Conservation (phyloP, 2,113 vertebrate species). For the Otocyon megalotis region DNA sequence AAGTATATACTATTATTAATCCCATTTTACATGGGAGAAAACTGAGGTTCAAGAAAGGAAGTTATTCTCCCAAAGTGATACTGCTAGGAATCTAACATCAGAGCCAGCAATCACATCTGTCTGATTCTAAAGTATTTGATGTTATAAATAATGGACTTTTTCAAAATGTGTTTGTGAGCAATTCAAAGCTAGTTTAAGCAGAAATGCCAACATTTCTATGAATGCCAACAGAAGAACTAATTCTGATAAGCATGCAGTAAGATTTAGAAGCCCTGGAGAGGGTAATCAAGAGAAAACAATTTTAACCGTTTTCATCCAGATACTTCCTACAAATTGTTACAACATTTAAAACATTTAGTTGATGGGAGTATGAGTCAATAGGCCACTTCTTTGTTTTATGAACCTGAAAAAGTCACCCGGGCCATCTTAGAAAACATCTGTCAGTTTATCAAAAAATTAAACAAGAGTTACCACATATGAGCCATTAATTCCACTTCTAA, state of each 20-base stretch:
- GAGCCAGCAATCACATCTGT: background rate
- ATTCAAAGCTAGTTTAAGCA: constrained; percentile 9
- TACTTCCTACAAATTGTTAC: background rate
- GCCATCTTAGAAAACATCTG: background rate
- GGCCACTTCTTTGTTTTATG: background rate
- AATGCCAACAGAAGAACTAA: background rate
- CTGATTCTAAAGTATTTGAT: background rate
- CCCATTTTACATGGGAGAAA: constrained; percentile 29
- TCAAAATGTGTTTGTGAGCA: background rate
- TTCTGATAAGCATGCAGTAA: background rate
- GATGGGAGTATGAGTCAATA: background rate
- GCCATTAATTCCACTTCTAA: background rate
- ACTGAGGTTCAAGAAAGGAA: background rate
- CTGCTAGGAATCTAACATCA: background rate
- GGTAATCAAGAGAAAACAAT: background rate
- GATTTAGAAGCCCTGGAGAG: background rate
- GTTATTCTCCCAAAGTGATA: background rate
- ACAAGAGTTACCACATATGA: background rate
- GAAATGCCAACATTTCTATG: background rate
- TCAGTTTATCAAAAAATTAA: background rate
- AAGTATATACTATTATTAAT: background rate
- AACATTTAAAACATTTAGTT: background rate
- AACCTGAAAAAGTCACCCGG: background rate
- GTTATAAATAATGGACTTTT: background rate
- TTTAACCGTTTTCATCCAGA: background rate